Conservation (phyloP, 2,888 invertebrate species). For the Ganaspis brasiliensis region DNA sequence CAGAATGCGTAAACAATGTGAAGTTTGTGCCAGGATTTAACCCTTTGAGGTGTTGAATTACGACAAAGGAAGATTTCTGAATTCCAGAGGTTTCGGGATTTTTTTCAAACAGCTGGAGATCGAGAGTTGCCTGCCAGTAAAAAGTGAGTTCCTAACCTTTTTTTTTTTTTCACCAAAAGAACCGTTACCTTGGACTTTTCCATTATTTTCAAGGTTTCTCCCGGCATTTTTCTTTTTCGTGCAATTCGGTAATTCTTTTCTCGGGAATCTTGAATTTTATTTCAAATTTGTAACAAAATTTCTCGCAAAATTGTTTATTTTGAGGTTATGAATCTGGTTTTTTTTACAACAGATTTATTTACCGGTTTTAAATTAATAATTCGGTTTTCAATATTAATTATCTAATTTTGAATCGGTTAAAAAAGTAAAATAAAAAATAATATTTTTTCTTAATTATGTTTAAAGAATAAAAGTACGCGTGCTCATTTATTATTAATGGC, state of each 20-base stretch:
- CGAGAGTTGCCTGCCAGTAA: neutral
- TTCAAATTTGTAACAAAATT: neutral
- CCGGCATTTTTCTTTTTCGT: neutral
- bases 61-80: constrained; percentile 3
- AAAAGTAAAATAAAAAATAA: too few species aligned
- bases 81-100: neutral
- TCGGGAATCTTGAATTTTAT: neutral
- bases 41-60: constrained; percentile 16
- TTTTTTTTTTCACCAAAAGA: neutral
- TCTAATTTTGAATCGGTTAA: too few species aligned
- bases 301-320: too few species aligned
- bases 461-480: neutral
- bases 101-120: constrained; percentile 26
- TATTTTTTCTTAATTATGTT: too few species aligned
- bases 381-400: too few species aligned
- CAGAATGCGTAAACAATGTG: neutral
- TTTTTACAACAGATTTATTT: too few species aligned
- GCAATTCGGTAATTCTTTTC: neutral
- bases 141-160: constrained; percentile 11
- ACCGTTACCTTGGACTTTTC: neutral
- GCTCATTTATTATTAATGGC: neutral
- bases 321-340: too few species aligned
- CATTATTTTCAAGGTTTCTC: neutral
- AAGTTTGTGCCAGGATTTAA: neutral
- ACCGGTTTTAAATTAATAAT: too few species aligned